Evolutionary conservation across 2,797 vertebrate species (phyloP), one percentile per base, ranked within the genome.

Genomic region (Lemur catta): DNA sequence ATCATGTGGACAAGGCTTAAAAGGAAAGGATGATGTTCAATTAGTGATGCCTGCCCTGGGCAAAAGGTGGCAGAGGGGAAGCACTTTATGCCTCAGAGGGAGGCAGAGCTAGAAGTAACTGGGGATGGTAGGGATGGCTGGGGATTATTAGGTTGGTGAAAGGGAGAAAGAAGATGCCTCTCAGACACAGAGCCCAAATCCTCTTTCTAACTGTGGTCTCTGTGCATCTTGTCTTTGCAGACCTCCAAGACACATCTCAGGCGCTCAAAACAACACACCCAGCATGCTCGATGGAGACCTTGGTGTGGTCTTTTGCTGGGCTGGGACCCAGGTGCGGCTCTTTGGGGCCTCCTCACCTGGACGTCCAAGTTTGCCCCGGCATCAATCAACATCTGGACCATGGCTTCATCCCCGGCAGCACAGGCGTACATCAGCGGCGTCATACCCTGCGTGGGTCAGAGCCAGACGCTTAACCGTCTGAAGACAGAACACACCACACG

Each of bases 311-410:
- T n/a, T 72, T 28, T 2, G 2, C 38, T 82, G 81, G 94, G 22
- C 26, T 26, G 18, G 81, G 20, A 0, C 3, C 48, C 17, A 8
- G 1, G 13, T 1, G 10, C 7, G 24, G 71, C 7, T 61, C 84
- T 26, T 28, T 33, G 63, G 74, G 43, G 46, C 0, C 90, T 93
- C 98, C 98, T 99, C 98, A 99, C 99, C 94, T 99, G 99, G 92
- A 99, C 97, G 71, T 99, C 99, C 94, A 99, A 98, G 98, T 99
- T 99, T 72, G 99, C 99, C 79, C 99, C 99, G 0, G 99, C 99
- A 50, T 99, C 99, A 74, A 99, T 99, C 96, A 99, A 96, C 99
- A 99, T 99, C 98, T 99, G 99, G 91, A 99, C 99, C 98, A 99
- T 99, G 67, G 99, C 99, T 97, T 99, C 99, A 2, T 99, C 99